A percentile compares a stretch with the other conserved stretches of the same genome.
Conservation (phyloP, 2,797 vertebrate species). For the Alectoris magna region DNA sequence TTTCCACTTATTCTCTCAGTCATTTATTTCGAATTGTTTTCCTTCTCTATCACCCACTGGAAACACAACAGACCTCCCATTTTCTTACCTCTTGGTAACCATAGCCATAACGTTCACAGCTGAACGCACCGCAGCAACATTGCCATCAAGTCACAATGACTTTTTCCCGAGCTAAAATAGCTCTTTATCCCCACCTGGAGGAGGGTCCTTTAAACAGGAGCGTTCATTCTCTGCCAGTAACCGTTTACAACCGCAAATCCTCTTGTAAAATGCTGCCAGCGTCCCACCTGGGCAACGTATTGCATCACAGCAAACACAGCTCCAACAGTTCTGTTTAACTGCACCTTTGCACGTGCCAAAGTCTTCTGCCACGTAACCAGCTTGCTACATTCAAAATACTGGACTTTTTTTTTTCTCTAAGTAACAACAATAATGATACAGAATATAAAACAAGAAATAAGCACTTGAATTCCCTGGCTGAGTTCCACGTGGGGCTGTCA, state of each 20-base stretch:
- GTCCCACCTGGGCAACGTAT: not conserved
- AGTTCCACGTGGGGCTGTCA: not conserved
- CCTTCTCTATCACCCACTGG: not conserved
- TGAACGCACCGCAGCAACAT: not conserved
- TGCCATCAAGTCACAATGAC: not conserved
- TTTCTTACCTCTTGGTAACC: not conserved
- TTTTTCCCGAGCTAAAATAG: not conserved
- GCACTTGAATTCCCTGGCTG: not conserved
- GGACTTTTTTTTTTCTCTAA: too few species aligned
- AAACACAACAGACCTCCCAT: not conserved
- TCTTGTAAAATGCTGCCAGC: not conserved
- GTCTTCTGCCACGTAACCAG: not conserved
- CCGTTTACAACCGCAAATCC: not conserved
- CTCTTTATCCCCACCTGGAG: slow-evolving; percentile 57
- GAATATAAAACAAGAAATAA: not conserved
- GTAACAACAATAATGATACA: accelerated
- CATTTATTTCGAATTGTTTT: not conserved
- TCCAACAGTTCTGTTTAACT: not conserved
- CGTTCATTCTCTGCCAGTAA: accelerated
- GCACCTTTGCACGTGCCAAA: not conserved
- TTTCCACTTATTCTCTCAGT: not conserved
- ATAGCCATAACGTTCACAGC: not conserved
- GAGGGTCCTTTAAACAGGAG: not conserved
- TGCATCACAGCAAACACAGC: not conserved
- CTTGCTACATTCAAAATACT: not conserved